phyloP scores from a whole-genome alignment of 2,797 vertebrate species.

The Trematocara caparti region DNA sequence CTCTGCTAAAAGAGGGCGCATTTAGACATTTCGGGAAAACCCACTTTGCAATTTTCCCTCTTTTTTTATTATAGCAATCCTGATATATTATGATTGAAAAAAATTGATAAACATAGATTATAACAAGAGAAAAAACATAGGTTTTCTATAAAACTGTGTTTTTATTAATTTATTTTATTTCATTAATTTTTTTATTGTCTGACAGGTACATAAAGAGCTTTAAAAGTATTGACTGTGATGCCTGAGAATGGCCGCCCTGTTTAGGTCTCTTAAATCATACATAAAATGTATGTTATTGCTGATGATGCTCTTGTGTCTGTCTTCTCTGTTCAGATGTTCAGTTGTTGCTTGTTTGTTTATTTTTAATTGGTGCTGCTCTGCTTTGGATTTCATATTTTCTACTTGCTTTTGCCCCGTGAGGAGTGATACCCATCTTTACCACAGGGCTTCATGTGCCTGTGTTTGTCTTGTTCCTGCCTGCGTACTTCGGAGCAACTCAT shows the following conservation, averaged over 20 bases:
- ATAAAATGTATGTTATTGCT: background rate
- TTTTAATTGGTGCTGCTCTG: background rate
- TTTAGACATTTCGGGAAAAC: background rate
- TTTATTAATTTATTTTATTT: background rate
- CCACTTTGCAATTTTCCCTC: background rate
- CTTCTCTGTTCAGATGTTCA: background rate
- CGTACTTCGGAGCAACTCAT: constrained; percentile 38
- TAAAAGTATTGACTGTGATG: background rate
- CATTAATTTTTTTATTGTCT: background rate
- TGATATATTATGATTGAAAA: background rate
- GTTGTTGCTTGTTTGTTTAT: background rate
- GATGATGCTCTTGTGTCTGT: background rate
- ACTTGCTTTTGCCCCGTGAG: constrained; percentile 17
- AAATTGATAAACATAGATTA: background rate
- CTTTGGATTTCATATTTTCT: constrained; percentile 39
- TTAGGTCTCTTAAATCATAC: background rate
- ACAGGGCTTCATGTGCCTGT: constrained; percentile 10
- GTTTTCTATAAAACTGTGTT: background rate
- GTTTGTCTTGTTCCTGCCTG: background rate
- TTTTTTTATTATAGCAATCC: background rate
- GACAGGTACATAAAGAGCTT: background rate
- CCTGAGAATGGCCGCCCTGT: background rate
- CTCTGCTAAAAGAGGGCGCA: background rate
- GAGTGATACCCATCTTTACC: constrained; percentile 38
- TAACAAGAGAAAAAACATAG: background rate